Percentiles rank a stretch among this genome's conserved stretches.
phyloP scores from a whole-genome alignment of 1,140 invertebrate species.

The Latrodectus geometricus region DNA sequence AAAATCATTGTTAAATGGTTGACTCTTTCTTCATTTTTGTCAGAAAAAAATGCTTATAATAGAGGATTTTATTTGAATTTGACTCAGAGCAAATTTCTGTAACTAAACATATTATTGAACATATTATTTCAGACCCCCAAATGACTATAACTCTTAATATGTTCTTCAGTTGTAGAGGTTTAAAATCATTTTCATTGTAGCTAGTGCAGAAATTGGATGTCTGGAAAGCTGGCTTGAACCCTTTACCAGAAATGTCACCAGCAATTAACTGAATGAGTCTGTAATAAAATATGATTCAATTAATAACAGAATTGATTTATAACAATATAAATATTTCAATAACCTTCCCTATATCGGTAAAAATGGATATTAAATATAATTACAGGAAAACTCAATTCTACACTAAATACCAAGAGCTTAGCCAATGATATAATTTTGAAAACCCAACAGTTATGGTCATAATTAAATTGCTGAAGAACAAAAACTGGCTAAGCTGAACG shows the following conservation, averaged over 20 bases:
- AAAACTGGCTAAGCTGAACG: too few relatives aligned
- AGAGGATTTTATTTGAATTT: too few relatives aligned
- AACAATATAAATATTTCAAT: background rate
- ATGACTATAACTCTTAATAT: too few relatives aligned
- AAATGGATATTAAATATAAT: background rate
- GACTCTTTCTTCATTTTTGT: too few relatives aligned
- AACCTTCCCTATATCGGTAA: background rate
- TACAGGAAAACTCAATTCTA: background rate
- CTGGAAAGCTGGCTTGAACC: constrained; percentile 20
- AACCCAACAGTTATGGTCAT: too few relatives aligned
- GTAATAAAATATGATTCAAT: constrained; percentile 9
- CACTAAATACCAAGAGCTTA: too few relatives aligned
- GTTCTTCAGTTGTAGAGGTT: constrained; percentile 18
- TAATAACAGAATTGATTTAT: too few relatives aligned
- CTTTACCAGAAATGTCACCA: constrained; percentile 33
- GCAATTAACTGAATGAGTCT: constrained; percentile 10
- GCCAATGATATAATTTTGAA: too few relatives aligned
- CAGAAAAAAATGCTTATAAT: too few relatives aligned
- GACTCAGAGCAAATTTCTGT: background rate
- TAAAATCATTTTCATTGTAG: constrained; percentile 27
- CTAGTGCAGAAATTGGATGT: constrained; percentile 13
- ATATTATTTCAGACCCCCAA: background rate
- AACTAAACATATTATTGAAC: background rate
- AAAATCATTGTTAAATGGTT: too few relatives aligned
- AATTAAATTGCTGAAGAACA: too few relatives aligned